Base-by-base conservation (phyloP, 2,113 vertebrate species). In the Cinclus cinclus region DNA sequence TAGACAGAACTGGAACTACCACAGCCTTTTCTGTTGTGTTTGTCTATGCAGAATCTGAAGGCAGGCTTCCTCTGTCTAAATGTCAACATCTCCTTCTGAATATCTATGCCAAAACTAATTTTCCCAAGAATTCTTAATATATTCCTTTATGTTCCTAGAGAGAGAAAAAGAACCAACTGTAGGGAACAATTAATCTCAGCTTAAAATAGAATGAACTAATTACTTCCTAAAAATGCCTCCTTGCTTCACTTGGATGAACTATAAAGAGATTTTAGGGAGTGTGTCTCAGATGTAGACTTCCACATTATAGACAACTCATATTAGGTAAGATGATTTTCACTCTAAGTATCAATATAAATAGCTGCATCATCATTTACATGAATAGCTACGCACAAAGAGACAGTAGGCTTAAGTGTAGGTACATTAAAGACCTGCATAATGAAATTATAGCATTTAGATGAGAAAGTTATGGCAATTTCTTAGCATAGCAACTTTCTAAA, bases 181-280 rank as follows among this genome's bases (percentile, higher is more conserved):
- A 83, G 67, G 27, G 88, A 96, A 67, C 88, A 92, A 94, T 90
- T 96, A 95, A 94, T 96, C 79, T 90, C 68, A 73, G 5, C 44
- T 92, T 92, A 95, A 96, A 96, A 94, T 80, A 92, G 92, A 92
- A 93, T 3, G 2, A 83, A 95, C 15, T 65, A 95, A 91, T 95
- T 90, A 46, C 58, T 90, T 90, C 92, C 41, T 87, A 73, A 88
- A 96, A 93, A 83, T 80, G 59, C 41, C 37, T 80, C 65, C 91
- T 87, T 85, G 37, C 59, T 90, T 90, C 62, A 73, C 37, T 79
- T 95, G 79, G 30, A 95, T 35, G 17, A 95, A 35, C 75, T 83
- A 77, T 93, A 88, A 94, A 90, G 88, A 73, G 71, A 88, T 94
- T 80, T 93, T 77, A 88, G 50, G 30, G 46, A 88, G 9, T 52